Evolutionary conservation across 1,140 invertebrate genomes (phyloP), one percentile per base, ranked within the genome.

Genomic region (Caerostris extrusa): DNA sequence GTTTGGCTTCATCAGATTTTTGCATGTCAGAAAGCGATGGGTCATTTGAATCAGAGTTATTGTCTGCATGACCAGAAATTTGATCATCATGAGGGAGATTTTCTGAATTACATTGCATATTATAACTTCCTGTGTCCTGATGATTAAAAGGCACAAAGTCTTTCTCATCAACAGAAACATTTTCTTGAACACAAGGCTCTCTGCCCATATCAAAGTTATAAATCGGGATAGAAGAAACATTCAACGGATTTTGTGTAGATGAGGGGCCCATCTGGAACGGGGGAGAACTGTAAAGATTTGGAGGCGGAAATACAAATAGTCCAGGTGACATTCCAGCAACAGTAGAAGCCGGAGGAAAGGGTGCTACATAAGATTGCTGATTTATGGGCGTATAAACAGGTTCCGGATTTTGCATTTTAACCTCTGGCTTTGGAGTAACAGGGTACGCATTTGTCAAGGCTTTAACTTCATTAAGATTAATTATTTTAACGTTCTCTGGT

Each of bases 401-500:
- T 67, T 55, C 8, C 10, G 10, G n/a, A 55, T 64, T 85, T 64
- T 64, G 58, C 17, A 34, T 88, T 53, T 56, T 8, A 61, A 7
- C 50, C 17, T 88, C 55, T 17, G 14, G 56, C 7, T 10, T 3
- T 3, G 58, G 34, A 50, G 12, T 8, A 7, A 10, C 53, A n/a
- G 50, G 61, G 5, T 34, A 6, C 5, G 5, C 50, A 53, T 58
- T 64, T 67, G 58, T 14, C 17, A 88, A 14, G 3, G 19, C 34
- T 88, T 67, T 88, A 4, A 67, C 19, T 34, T 88, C 60, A 19
- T 64, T 34, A 7, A 88, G 19, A 53, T 14, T 88, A 5, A 64
- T 64, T 55, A 88, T 88, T 88, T 67, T 88, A 34, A 98, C 97
- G 96, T 97, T 97, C 93, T 97, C 97, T 8, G 99, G 99, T 96